A percentile compares a stretch with the other conserved stretches of the same genome.
These are phyloP conservation scores for Aphaenogaster floridana DNA, from an alignment of 1,140 invertebrate genomes.

Conservation along the genomic window DNA sequence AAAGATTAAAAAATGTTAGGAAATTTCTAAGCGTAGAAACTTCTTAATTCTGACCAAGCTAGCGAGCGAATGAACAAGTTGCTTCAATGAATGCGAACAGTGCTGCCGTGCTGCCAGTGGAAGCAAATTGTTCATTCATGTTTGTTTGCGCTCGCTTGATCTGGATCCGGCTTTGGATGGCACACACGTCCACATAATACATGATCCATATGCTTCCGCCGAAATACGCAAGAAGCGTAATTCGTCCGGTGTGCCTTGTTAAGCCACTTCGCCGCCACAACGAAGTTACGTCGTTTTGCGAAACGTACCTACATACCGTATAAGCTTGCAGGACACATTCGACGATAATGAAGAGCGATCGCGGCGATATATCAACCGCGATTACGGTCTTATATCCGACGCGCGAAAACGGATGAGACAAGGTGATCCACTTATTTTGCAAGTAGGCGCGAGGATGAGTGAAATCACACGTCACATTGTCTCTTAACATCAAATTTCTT, in stretches of 20 bases:
- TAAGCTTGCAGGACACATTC: conserved; percentile 69
- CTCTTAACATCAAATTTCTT: conserved; percentile 41
- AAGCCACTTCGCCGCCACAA: conserved; percentile 55
- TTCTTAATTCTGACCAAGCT: not conserved
- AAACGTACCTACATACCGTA: conserved; percentile 57
- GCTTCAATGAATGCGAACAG: not conserved
- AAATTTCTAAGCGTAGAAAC: no score
- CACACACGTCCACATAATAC: not conserved
- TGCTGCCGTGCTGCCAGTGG: not conserved
- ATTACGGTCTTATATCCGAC: conserved; percentile 68
- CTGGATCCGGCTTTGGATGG: not conserved
- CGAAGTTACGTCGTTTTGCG: conserved; percentile 53
- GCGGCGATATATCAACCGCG: conserved; percentile 69
- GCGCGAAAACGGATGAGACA: conserved; percentile 63
- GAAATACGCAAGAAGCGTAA: conserved; percentile 32
- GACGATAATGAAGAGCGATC: conserved; percentile 71
- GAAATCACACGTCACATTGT: conserved; percentile 54
- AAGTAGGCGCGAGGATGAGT: conserved; percentile 40
- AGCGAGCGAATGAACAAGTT: not conserved
- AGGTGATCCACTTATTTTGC: conserved; percentile 60
- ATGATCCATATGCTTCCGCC: conserved; percentile 20
- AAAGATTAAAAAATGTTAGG: not conserved
- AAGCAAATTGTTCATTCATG: conserved; percentile 21
- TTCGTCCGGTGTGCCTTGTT: conserved; percentile 37
- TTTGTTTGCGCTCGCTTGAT: not conserved